Conservation (phyloP, 1,140 invertebrate species). For the Hetaerina americana region DNA sequence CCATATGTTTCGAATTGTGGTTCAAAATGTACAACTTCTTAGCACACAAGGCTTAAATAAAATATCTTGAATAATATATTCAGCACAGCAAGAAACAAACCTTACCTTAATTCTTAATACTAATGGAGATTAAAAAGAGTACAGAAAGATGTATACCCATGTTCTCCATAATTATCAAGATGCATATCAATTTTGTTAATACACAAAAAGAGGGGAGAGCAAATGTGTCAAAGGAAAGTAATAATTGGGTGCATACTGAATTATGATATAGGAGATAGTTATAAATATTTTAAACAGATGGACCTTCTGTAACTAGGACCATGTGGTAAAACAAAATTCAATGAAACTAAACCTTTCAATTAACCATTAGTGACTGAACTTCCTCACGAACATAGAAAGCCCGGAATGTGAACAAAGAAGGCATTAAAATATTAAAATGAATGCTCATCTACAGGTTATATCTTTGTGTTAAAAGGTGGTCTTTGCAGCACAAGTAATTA, state of each 20-base stretch:
- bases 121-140: background rate
- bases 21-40: background rate
- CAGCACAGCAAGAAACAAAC: background rate
- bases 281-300: background rate
- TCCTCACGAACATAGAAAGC: background rate
- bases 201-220: no score
- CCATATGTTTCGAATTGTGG: background rate
- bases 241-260: background rate
- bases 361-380: background rate
- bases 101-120: background rate
- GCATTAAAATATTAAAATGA: background rate
- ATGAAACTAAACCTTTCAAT: background rate
- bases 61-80: no score
- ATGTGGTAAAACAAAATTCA: background rate
- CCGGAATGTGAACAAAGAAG: background rate
- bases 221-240: background rate
- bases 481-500: background rate
- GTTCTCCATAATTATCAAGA: no score
- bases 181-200: no score
- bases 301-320: background rate
- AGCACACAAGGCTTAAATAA: no score
- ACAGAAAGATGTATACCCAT: background rate
- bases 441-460: background rate
- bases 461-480: background rate
- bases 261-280: background rate